phyloP scores from a whole-genome alignment of 2,888 invertebrate genomes.

The Nymphalis c-album region DNA sequence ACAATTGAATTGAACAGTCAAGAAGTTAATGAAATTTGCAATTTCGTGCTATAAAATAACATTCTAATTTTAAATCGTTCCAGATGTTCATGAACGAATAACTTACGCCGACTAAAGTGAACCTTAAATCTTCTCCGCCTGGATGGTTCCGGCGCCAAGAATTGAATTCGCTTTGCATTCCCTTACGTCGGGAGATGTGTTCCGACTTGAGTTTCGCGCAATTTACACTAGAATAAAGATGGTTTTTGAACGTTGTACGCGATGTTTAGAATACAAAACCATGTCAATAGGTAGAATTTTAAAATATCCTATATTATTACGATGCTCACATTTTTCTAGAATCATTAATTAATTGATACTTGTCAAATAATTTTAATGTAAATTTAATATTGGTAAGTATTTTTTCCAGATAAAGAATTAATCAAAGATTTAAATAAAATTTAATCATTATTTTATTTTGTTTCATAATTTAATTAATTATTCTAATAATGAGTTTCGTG shows the following conservation, averaged over 20 bases:
- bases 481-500: too few relatives aligned
- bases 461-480: too few relatives aligned
- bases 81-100: slow-evolving; percentile 73
- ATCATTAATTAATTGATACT: too few relatives aligned
- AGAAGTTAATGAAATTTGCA: slow-evolving; percentile 51
- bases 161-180: slow-evolving; percentile 69
- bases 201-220: slow-evolving; percentile 29
- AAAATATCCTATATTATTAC: neutral
- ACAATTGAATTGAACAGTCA: slow-evolving; percentile 55
- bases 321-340: too few relatives aligned
- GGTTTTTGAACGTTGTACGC: slow-evolving; percentile 15
- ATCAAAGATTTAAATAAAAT: too few relatives aligned
- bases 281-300: neutral
- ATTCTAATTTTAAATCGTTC: slow-evolving; percentile 31
- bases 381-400: too few relatives aligned
- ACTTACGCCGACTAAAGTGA: slow-evolving; percentile 71
- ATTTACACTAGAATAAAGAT: slow-evolving; percentile 22
- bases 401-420: too few relatives aligned
- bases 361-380: too few relatives aligned
- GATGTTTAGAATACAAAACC: slow-evolving; percentile 5
- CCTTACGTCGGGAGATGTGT: slow-evolving; percentile 30
- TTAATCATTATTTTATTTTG: too few relatives aligned
- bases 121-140: slow-evolving; percentile 71
- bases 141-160: slow-evolving; percentile 67
- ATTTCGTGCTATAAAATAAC: slow-evolving; percentile 47